Conservation (phyloP, 2,113 vertebrate genomes). For the Nasalis larvatus region DNA sequence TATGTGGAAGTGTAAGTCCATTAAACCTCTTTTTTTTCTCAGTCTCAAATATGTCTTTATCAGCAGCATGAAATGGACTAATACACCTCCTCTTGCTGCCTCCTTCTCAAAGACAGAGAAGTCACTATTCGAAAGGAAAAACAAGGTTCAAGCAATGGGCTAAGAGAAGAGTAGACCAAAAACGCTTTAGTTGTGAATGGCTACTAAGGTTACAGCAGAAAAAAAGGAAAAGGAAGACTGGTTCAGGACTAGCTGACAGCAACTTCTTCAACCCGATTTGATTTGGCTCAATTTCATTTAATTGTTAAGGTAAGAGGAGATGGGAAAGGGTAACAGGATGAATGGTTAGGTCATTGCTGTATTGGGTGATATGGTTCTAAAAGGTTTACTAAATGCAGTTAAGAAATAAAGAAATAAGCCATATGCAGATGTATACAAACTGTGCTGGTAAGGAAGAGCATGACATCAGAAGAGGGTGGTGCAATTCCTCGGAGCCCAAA, state of each 20-base stretch:
- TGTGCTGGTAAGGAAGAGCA: background rate
- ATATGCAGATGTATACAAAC: background rate
- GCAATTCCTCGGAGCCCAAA: background rate
- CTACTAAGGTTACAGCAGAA: background rate
- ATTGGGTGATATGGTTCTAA: background rate
- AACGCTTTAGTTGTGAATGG: background rate
- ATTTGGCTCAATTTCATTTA: background rate
- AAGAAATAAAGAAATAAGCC: background rate
- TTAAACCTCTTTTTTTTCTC: too few species aligned
- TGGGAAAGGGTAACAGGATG: background rate
- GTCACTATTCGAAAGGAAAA: background rate
- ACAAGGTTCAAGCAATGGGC: background rate
- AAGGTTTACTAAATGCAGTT: background rate
- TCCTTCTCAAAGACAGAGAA: background rate
- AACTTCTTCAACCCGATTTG: background rate
- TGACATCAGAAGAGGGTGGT: fast-evolving
- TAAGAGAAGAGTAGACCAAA: background rate
- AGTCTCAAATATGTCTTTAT: too few species aligned
- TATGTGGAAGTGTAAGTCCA: too few species aligned
- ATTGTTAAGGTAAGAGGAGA: background rate
- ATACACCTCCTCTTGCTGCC: background rate
- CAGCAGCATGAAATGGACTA: too few species aligned
- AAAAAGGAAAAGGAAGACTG: background rate
- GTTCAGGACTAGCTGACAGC: background rate
- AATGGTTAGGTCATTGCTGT: background rate